These are phyloP conservation scores for Artibeus lituratus DNA, from an alignment of 2,797 vertebrate genomes.

Conservation along the genomic window DNA sequence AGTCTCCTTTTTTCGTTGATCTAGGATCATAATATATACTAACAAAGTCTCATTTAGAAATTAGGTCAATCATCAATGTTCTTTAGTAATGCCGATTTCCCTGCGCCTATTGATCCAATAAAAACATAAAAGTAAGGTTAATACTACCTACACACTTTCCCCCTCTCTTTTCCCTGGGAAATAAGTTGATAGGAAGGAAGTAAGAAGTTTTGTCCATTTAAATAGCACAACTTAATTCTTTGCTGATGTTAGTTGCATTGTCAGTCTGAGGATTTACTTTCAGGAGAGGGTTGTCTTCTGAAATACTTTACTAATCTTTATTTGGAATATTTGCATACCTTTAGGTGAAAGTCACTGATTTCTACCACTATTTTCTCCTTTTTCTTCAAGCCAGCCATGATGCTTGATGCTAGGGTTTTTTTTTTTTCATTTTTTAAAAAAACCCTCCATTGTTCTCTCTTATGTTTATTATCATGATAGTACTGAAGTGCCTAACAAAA, in stretches of 20 bases:
- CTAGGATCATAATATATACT: background rate
- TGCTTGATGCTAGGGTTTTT: background rate
- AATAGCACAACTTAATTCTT: background rate
- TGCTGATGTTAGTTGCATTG: background rate
- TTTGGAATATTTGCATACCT: conserved; percentile 47
- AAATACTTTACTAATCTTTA: conserved; percentile 51
- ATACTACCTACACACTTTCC: background rate
- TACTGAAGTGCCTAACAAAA: conserved; percentile 2
- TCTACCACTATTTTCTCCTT: background rate
- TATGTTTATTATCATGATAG: conserved; percentile 50
- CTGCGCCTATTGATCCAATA: background rate
- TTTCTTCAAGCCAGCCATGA: background rate
- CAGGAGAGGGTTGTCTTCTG: conserved; percentile 27
- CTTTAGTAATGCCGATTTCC: background rate
- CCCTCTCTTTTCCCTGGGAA: background rate
- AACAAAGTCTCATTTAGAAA: conserved; percentile 41
- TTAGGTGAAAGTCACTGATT: background rate
- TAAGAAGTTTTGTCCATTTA: background rate
- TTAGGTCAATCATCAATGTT: background rate
- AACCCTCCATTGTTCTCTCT: background rate
- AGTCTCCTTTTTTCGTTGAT: background rate
- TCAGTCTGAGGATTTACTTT: background rate
- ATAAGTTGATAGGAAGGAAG: background rate
- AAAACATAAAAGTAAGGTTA: background rate
- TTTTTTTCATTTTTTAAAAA: background rate